Base-by-base conservation (phyloP, 30 jellyfish, hydroid and myxozoan genomes). In the Cassiopea xamachana region DNA sequence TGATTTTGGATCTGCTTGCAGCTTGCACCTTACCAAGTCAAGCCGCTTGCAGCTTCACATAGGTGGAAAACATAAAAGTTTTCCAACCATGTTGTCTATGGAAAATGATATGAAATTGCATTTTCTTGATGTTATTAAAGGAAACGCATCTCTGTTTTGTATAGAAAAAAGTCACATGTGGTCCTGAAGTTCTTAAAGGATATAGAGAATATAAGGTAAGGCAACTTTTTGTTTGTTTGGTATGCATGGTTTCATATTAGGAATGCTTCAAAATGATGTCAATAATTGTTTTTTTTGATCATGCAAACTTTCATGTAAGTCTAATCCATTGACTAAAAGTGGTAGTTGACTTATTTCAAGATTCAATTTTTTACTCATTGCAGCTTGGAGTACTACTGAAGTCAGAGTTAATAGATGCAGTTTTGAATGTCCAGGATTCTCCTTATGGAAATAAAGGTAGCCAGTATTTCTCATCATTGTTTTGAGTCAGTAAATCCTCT, bases 121-220 rank as follows among this genome's bases (percentile, higher is more conserved):
- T 55, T 55, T 6, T 55, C 64, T 55, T 55, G 64, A 3, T 10
- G 12, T 55, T 6, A 55, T 6, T 10, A 55, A 3, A 55, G 7
- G 64, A 55, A 55, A 55, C 0, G 12, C 12, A 3, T 55, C 64
- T 9, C 14, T 39, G 16, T 44, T 47, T n/a, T 68, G 58, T 71
- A 16, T 73, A 95, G 99, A 77, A 80, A 60, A 95, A 93, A 72
- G 91, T 95, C 48, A 81, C 91, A 7, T 93, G 92, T 74, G 99
- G 99, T 7, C 99, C 99, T 2, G 98, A 92, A 45, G 97, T 90
- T 69, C 96, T 95, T 0, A 86, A 88, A 64, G 98, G 93, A 1
- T 95, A 91, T 70, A 86, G 97, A 71, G 97, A 89, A 7, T 89
- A 77, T 84, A 91, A 95, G 98, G 99, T 95, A 78, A 43, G n/a